These are phyloP conservation scores for Hemibagrus wyckioides DNA, from an alignment of 2,113 vertebrate species.

Conservation along the genomic window DNA sequence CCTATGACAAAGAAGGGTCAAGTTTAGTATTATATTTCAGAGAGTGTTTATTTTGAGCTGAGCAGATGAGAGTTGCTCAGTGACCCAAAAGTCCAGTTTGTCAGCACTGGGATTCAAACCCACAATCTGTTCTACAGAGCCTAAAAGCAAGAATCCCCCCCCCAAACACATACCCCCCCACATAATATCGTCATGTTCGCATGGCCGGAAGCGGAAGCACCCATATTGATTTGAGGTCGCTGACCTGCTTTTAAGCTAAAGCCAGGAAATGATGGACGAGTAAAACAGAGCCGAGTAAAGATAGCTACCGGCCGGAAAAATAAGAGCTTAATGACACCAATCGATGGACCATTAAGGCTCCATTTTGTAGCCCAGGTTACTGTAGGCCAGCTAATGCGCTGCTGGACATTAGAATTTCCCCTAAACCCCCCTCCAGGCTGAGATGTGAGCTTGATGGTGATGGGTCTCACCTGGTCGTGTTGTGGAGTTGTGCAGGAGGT, in stretches of 20 bases:
- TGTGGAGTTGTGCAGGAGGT: conserved; percentile 93
- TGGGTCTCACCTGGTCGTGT: conserved; percentile 85
- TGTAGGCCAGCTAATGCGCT: conserved; percentile 12
- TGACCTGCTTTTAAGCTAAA: conserved; percentile 35
- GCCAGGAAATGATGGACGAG: conserved; percentile 55
- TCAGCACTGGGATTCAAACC: background rate
- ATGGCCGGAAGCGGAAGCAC: background rate
- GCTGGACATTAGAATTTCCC: background rate
- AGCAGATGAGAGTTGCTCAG: background rate
- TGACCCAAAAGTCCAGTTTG: too few relatives aligned
- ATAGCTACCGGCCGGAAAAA: conserved; percentile 41
- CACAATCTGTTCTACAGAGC: background rate
- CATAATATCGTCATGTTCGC: background rate
- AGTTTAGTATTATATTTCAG: background rate
- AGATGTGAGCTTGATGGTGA: background rate
- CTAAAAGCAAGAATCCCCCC: background rate
- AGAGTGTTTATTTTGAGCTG: background rate
- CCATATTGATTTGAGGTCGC: conserved; percentile 48
- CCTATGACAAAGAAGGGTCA: background rate
- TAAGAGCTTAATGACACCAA: conserved; percentile 40
- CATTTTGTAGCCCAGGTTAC: conserved; percentile 31
- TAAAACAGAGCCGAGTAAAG: conserved; percentile 11
- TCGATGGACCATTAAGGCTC: conserved; percentile 43
- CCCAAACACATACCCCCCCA: too few relatives aligned
- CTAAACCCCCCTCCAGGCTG: background rate